Base-by-base conservation (phyloP, 2,113 vertebrate species). In the Hemibagrus wyckioides region DNA sequence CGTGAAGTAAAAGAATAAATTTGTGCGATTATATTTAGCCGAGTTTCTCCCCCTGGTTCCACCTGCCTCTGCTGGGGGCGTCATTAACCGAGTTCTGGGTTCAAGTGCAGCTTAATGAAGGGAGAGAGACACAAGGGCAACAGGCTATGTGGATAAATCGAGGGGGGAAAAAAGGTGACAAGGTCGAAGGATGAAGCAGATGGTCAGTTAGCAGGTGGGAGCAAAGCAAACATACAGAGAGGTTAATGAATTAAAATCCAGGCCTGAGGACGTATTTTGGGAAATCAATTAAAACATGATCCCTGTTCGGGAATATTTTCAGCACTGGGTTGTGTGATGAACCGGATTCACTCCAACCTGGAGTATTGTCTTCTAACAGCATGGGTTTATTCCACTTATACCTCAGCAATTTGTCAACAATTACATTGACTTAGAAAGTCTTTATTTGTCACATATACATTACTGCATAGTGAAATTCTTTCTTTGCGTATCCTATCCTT, bases 31-130 rank as follows among this genome's bases (percentile, higher is more conserved):
- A 25, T 25, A 25, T 44, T 28, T 41, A 73, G 33, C 65, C 1
- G 15, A 71, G 19, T 7, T 39, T 15, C 19, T 71, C 33, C 39
- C 25, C 10, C 28, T 63, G 41, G 28, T 23, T 41, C 21, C 57
- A 57, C 39, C 17, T 8, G 54, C 21, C 50, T 44, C 54, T 84
- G 56, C 25, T 10, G 21, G 30, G 57, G 52, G 21, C 8, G 4
- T 57, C 85, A 56, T 80, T 86, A 67, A 65, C n/a, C 36, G 30
- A 52, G 76, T 17, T 52, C 61, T 86, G 75, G 48, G 44, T 86
- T 86, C 76, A 69, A 86, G 59, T 80, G 17, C 59, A 19, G 25
- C 59, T 67, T 85, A 79, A 79, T 50, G 63, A n/a, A 50, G n/a
- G 28, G 25, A 48, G 41, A 36, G 76, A 44, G 57, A 52, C 59